Percentiles rank a stretch among this genome's conserved stretches.
phyloP scores from a whole-genome alignment of 2,797 vertebrate genomes.

The Neosalanx taihuensis region DNA sequence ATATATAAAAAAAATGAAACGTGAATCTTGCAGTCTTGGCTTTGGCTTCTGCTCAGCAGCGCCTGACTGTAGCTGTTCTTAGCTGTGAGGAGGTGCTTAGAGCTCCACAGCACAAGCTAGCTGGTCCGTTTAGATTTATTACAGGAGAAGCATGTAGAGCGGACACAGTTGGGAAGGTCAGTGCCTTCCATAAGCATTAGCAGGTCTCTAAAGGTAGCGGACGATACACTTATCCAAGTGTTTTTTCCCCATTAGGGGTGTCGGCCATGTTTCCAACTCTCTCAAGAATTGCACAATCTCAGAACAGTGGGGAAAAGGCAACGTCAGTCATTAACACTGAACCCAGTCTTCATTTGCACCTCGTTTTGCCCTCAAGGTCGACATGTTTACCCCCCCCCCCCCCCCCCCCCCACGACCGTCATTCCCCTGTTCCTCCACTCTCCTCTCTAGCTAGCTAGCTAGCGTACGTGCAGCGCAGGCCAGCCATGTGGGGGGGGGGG shows the following conservation, averaged over 20 bases:
- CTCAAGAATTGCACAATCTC: not conserved
- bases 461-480: constrained; percentile 37
- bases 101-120: not conserved
- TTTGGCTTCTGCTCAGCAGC: not conserved
- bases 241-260: not conserved
- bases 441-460: constrained; percentile 34
- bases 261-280: not conserved
- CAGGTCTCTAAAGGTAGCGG: not conserved
- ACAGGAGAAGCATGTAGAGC: constrained; percentile 6
- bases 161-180: constrained; percentile 7
- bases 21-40: not conserved
- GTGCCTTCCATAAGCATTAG: constrained; percentile 15
- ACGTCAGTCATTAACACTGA: not conserved
- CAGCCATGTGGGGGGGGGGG: constrained; percentile 41
- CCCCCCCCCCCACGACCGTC: not conserved
- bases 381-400: not conserved
- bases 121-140: constrained; percentile 20
- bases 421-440: not conserved
- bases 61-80: not conserved
- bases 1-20: too few relatives aligned
- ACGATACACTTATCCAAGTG: constrained; percentile 19
- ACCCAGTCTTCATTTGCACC: not conserved
- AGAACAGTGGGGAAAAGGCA: not conserved
- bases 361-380: constrained; percentile 5
- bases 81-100: not conserved